Percentiles rank a stretch among this genome's conserved stretches.
Conservation (phyloP, 2,888 invertebrate genomes). For the Platycheirus albimanus region DNA sequence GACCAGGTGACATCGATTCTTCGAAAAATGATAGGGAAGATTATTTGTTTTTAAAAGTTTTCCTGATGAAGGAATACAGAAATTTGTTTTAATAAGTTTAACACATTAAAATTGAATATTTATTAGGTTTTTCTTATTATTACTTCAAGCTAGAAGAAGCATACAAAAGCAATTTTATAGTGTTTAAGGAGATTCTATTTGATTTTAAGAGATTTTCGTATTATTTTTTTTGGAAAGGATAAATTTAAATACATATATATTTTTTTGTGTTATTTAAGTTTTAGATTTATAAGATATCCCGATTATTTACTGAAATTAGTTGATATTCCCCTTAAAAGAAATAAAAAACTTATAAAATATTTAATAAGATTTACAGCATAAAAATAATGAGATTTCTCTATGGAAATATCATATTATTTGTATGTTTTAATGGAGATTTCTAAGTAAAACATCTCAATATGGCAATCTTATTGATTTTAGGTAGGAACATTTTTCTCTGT, state of each 20-base stretch:
- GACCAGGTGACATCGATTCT: not conserved
- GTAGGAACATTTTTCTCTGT: slow-evolving; percentile 20
- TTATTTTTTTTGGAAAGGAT: too few relatives aligned
- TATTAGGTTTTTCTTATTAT: too few relatives aligned
- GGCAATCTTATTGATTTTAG: slow-evolving; percentile 41
- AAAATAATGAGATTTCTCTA: slow-evolving; percentile 28
- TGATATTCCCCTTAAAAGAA: not conserved
- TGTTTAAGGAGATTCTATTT: not conserved
- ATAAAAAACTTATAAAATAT: not conserved
- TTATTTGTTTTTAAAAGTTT: not conserved
- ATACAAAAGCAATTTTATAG: not conserved
- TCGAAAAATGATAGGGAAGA: not conserved
- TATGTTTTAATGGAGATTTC: slow-evolving; percentile 19
- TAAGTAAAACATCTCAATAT: slow-evolving; percentile 6
- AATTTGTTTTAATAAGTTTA: too few relatives aligned
- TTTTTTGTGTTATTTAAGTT: not conserved
- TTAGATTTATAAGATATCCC: not conserved
- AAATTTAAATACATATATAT: not conserved
- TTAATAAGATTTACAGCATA: not conserved
- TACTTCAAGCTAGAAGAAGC: not conserved
- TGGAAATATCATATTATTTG: slow-evolving; percentile 26
- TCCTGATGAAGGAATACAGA: not conserved
- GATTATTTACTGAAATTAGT: not conserved
- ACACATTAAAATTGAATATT: too few relatives aligned
- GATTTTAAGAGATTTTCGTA: not conserved